A percentile compares a stretch with the other conserved stretches of the same genome.
Evolutionary conservation across 2,797 vertebrate species (phyloP).

Genomic region (Acrossocheilus wenchowensis): DNA sequence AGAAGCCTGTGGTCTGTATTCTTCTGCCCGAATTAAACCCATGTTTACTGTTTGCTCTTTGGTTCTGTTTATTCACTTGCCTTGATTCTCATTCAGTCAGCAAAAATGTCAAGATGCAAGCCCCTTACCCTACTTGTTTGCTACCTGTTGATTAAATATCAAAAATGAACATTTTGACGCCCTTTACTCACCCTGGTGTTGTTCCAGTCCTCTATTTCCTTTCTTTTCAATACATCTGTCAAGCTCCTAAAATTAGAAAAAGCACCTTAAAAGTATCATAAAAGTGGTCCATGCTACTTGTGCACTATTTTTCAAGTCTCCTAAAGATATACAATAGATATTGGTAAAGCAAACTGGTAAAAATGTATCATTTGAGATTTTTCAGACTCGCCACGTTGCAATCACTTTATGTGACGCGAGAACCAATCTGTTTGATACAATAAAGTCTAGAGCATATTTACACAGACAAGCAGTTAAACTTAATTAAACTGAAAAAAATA

Average conservation of each 20-base stretch:
- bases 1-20: conserved; percentile 1
- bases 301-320: neutral
- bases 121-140: neutral
- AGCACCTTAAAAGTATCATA: neutral
- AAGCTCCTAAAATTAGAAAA: neutral
- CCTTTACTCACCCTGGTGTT: neutral
- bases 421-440: no score
- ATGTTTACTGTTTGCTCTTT: conserved; percentile 15
- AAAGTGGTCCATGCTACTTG: neutral
- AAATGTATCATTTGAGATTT: neutral
- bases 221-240: neutral
- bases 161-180: neutral
- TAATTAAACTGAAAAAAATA: no score
- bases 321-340: neutral
- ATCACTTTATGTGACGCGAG: neutral
- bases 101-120: neutral
- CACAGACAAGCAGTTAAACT: no score
- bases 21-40: neutral
- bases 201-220: neutral
- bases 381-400: neutral
- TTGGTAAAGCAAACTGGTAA: neutral
- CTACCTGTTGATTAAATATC: neutral
- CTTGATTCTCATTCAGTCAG: neutral
- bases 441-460: no score
- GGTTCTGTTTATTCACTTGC: conserved; percentile 11